Evolutionary conservation across 2,888 invertebrate species (phyloP).

Genomic region (Epinotia brunnichana): DNA sequence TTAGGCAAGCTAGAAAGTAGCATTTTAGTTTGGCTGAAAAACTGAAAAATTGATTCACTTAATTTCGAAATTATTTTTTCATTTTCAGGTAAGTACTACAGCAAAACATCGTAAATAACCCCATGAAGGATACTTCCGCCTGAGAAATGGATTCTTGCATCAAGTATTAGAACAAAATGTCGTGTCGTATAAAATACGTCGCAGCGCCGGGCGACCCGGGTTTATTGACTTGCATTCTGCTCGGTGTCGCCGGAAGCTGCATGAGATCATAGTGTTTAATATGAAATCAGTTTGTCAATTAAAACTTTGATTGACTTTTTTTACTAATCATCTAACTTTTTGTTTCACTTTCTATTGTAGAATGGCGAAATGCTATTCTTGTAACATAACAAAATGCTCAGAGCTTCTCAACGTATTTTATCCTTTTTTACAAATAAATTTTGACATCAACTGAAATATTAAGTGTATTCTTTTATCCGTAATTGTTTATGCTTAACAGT

Average conservation of each 20-base stretch:
- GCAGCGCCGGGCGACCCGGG: constrained; percentile 5
- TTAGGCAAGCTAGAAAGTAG: too few species aligned
- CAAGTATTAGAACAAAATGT: constrained; percentile 40
- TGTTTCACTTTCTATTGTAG: too few species aligned
- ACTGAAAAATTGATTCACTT: too few species aligned
- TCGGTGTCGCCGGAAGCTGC: constrained; percentile 35
- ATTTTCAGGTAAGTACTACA: not conserved
- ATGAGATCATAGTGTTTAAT: not conserved
- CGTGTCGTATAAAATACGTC: constrained; percentile 34
- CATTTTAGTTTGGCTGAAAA: too few species aligned
- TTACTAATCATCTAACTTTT: too few species aligned
- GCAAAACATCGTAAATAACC: not conserved
- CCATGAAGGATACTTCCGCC: constrained; percentile 8
- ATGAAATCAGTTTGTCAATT: constrained; percentile 4
- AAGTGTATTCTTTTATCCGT: too few species aligned
- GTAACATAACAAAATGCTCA: too few species aligned
- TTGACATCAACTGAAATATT: too few species aligned
- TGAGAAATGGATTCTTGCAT: constrained; percentile 30
- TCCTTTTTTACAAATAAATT: too few species aligned
- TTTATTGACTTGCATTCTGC: constrained; percentile 43
- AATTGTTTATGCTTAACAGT: too few species aligned
- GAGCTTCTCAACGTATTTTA: too few species aligned
- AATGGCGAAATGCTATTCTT: too few species aligned
- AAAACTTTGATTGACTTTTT: not conserved
- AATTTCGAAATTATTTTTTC: not conserved